Evolutionary conservation across 2,888 invertebrate genomes (phyloP), one percentile per base, ranked within the genome.

Genomic region (Sepiola atlantica): DNA sequence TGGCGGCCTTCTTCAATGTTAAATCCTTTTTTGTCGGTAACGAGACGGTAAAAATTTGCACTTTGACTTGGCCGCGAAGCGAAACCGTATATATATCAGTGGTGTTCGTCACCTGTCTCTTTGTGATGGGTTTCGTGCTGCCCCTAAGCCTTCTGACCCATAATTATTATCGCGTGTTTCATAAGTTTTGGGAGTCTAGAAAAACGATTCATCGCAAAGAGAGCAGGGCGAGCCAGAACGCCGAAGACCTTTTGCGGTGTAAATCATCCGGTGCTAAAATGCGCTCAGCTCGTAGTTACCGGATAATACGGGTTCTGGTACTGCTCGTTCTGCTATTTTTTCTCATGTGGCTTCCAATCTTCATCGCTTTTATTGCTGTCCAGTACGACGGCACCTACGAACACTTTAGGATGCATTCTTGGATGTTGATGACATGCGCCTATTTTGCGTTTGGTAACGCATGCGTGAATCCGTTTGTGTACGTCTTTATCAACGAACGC

Each of bases 401-500:
- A 18, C 94, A 94, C 0, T 95, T 95, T 94, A 94, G 94, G 54
- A 94, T 96, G 55, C 95, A 95, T 8, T 96, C 96, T 8, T 95
- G 95, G 45, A 94, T 95, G 14, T 94, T 96, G 32, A 94, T 96
- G 16, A 95, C 95, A 35, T 94, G 96, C 16, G 45, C 95, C 35
- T 95, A 95, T 90, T 57, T 96, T n/a, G 95, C 96, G 6, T 95
- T 96, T 54, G 94, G 94, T 16, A 96, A 96, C 94, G 95, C 96
- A 18, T 95, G 95, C 55, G 95, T 96, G 10, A 96, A 96, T 94
- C 96, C 96, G 3, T 95, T 96, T 90, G 55, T 96, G 16, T 96
- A 96, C 94, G 96, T 96, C 16, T 95, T 96, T 16, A 95, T 96
- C 54, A 96, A 96, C 93, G 95, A 95, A 32, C 94, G 94, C 28